Base-by-base conservation (phyloP, 1,140 invertebrate genomes). In the Thaumatotibia leucotreta region DNA sequence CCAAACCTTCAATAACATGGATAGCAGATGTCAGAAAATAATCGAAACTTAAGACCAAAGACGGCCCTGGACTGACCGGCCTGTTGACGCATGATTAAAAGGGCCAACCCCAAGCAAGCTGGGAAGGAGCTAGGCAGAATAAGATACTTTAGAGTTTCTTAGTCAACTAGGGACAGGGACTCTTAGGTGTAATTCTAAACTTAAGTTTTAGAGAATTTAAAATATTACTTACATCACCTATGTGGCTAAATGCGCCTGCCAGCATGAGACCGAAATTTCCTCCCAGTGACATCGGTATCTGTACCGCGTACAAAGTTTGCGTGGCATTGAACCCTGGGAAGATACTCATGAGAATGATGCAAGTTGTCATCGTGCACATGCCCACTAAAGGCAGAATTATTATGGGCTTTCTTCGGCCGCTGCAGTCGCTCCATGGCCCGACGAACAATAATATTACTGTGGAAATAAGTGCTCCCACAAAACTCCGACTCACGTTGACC, bases 391-490 rank as follows among this genome's bases (percentile, higher is more conserved):
- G 84, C 62, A 91, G 62, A 17, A 92, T 79, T 5, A 92, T 81
- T n/a, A 91, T 66, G 1, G 91, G 91, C 45, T 91, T 92, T 64
- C 91, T 76, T 24, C 89, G 71, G 1, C 91, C 89, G 73, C 91
- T 91, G 70, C 82, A 89, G 68, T 92, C 91, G 63, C 91, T 92
- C 91, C 89, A 92, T 1, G 91, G 91, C 1, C 88, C 91, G 4
- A 89, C 76, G 54, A 92, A 92, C 1, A 91, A 54, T 3, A 92
- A 72, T 0, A 92, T 77, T 0, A 88, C 58, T 0, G 86, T 86
- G 1, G 86, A 77, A 14, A 91, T 82, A 0, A 91, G 68, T 8
- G 80, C 83, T 4, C 88, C 85, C 11, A 92, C 77, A 63, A 92
- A 91, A 72, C 86, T 86, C 63, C 86, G 71, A 66, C 83, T 87